Evolutionary conservation across 2,113 vertebrate species (phyloP).

Genomic region (Psammodynastes pulverulentus): DNA sequence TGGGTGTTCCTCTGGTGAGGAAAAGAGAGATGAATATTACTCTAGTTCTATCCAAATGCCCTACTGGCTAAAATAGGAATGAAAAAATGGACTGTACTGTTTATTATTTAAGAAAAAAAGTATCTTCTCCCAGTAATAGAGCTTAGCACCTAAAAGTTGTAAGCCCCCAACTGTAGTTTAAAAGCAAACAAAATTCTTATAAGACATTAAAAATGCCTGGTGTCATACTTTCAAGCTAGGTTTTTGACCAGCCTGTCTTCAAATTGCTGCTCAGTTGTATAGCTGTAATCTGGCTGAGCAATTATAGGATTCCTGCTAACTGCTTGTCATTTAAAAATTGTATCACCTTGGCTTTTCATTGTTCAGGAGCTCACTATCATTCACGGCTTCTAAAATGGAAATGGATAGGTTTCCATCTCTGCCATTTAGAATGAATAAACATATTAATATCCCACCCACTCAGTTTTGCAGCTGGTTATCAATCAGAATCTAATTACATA

Average conservation of each 20-base stretch:
- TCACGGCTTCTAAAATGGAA: not conserved
- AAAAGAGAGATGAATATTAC: not conserved
- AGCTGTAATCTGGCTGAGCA: conserved; percentile 30
- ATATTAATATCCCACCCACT: not conserved
- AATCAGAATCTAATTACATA: not conserved
- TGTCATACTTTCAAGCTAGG: not conserved
- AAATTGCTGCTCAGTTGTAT: conserved; percentile 20
- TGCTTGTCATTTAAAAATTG: conserved; percentile 31
- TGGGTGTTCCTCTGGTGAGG: not conserved
- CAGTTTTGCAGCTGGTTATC: not conserved
- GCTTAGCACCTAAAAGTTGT: not conserved
- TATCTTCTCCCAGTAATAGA: not conserved
- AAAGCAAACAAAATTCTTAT: conserved; percentile 9
- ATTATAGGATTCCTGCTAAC: conserved; percentile 29
- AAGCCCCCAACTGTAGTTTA: not conserved
- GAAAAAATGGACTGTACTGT: not conserved
- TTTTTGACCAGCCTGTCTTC: conserved; percentile 30
- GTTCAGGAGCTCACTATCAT: not conserved
- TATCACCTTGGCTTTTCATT: conserved; percentile 24
- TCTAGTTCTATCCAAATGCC: not conserved
- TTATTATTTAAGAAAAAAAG: not conserved
- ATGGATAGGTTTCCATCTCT: not conserved
- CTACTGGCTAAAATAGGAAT: not conserved
- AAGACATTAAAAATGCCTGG: conserved; percentile 28
- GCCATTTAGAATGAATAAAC: conserved; percentile 9